A percentile compares a stretch with the other conserved stretches of the same genome.
Conservation (phyloP, 2,888 invertebrate species). For the Rhyacophila evoluta region DNA sequence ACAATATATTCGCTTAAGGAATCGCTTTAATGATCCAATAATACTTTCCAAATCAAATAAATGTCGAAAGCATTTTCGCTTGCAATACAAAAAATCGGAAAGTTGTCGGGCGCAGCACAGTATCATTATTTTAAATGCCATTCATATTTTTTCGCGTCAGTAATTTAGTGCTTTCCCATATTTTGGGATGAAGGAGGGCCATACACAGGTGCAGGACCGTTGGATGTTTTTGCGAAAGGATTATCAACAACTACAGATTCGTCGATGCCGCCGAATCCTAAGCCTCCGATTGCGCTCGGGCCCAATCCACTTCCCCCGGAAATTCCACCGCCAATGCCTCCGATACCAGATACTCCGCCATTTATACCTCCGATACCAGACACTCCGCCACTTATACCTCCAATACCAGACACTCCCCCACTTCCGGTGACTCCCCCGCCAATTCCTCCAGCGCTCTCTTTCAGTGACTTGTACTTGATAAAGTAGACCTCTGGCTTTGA, state of each 20-base stretch:
- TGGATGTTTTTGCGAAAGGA: slow-evolving; percentile 59
- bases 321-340: slow-evolving; percentile 55
- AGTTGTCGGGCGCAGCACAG: background rate
- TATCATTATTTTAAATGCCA: background rate
- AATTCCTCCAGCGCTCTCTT: slow-evolving; percentile 40
- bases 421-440: slow-evolving; percentile 63
- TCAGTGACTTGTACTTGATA: slow-evolving; percentile 77
- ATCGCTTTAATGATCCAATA: background rate
- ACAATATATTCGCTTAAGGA: background rate
- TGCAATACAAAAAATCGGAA: background rate
- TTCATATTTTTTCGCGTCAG: background rate
- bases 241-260: slow-evolving; percentile 55
- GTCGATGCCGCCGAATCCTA: slow-evolving; percentile 55
- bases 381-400: slow-evolving; percentile 60
- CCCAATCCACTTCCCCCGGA: too few species aligned
- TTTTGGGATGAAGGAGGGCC: slow-evolving; percentile 63
- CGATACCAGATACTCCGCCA: slow-evolving; percentile 57
- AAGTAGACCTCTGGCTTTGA: too few species aligned
- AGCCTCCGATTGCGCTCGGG: slow-evolving; percentile 57
- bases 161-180: background rate
- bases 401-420: slow-evolving; percentile 60
- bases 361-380: slow-evolving; percentile 49
- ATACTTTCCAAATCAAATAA: background rate
- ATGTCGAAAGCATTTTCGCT: background rate
- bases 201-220: slow-evolving; percentile 66